Percentiles rank a stretch among this genome's conserved stretches.
phyloP scores from a whole-genome alignment of 2,888 invertebrate species.

The Steinernema carpocapsae region DNA sequence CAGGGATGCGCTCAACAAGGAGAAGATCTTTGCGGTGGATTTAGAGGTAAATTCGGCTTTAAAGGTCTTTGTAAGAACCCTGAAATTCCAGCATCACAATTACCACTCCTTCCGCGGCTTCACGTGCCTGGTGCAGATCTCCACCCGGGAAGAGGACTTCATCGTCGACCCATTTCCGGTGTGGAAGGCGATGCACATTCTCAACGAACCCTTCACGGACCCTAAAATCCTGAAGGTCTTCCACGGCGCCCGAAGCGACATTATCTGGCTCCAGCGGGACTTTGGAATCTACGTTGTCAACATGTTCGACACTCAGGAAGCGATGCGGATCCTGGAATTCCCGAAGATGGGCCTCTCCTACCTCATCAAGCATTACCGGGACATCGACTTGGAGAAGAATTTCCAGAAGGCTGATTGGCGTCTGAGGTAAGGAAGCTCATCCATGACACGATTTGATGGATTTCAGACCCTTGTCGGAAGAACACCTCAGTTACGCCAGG shows the following conservation, averaged over 20 bases:
- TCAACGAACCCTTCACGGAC: conserved; percentile 89
- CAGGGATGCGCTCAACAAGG: conserved; percentile 56
- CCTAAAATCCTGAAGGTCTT: conserved; percentile 87
- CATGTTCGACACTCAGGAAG: conserved; percentile 84
- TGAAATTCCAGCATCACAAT: conserved; percentile 80
- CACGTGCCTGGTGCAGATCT: conserved; percentile 93
- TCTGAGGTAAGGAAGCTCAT: conserved; percentile 74
- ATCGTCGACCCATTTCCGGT: conserved; percentile 85
- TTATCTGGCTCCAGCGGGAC: conserved; percentile 93
- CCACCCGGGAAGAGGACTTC: conserved; percentile 81
- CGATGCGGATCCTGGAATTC: conserved; percentile 53
- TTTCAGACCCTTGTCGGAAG: conserved; percentile 80
- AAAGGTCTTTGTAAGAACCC: background rate
- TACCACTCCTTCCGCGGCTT: conserved; percentile 90
- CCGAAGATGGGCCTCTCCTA: conserved; percentile 75
- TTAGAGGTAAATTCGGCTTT: conserved; percentile 72
- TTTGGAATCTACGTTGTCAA: conserved; percentile 92
- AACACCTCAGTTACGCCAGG: conserved; percentile 83
- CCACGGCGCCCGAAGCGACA: conserved; percentile 87
- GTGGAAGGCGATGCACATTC: conserved; percentile 80
- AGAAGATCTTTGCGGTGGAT: conserved; percentile 85
- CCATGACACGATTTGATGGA: background rate
- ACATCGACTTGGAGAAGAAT: conserved; percentile 82
- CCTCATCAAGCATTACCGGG: conserved; percentile 81
- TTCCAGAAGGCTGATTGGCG: conserved; percentile 95